phyloP scores from a whole-genome alignment of 37 sponge, comb jelly and placozoan species.

The Crambe crambe region DNA sequence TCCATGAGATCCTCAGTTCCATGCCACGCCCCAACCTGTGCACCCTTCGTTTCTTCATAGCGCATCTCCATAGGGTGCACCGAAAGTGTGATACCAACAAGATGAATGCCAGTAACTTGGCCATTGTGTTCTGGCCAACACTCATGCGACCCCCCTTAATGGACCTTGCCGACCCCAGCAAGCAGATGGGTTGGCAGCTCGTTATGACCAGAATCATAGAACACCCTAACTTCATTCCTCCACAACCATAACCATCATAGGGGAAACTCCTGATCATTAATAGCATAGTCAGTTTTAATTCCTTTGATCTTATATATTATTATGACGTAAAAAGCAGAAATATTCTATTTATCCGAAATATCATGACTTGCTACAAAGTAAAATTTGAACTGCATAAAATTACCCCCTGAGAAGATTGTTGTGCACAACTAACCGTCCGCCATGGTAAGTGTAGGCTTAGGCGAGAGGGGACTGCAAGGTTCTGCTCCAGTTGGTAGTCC shows the following conservation, averaged over 20 bases:
- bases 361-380: too few relatives aligned
- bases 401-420: too few relatives aligned
- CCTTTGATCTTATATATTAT: too few relatives aligned
- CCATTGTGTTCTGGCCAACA: slow-evolving; percentile 97
- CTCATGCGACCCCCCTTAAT: slow-evolving; percentile 79
- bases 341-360: too few relatives aligned
- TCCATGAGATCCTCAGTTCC: slow-evolving; percentile 36
- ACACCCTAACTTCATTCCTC: slow-evolving; percentile 59
- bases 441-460: too few relatives aligned
- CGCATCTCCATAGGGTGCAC: slow-evolving; percentile 44
- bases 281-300: too few relatives aligned
- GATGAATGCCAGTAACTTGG: slow-evolving; percentile 84
- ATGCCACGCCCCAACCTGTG: slow-evolving; percentile 58
- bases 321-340: too few relatives aligned
- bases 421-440: too few relatives aligned
- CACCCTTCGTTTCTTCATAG: slow-evolving; percentile 41
- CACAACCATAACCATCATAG: not conserved
- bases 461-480: too few relatives aligned
- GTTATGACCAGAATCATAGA: slow-evolving; percentile 73
- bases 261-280: too few relatives aligned
- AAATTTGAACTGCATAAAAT: too few relatives aligned
- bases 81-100: slow-evolving; percentile 65
- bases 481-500: too few relatives aligned
- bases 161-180: slow-evolving; percentile 70
- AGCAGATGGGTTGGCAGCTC: slow-evolving; percentile 75